These are phyloP conservation scores for Oreochromis aureus DNA, from an alignment of 2,113 vertebrate genomes.

Conservation along the genomic window DNA sequence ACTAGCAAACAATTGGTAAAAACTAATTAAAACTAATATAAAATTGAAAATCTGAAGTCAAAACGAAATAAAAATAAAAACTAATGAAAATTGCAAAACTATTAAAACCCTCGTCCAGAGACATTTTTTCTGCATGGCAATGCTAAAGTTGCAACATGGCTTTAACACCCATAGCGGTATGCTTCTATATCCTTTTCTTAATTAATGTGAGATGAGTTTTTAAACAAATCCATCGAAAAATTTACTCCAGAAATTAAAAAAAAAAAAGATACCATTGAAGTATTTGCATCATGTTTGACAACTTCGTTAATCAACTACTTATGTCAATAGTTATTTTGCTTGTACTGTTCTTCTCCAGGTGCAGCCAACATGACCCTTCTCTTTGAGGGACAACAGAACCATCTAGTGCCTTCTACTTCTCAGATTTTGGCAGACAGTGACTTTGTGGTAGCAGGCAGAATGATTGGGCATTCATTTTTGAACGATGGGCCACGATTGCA, in stretches of 20 bases:
- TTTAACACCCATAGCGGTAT: too few relatives aligned
- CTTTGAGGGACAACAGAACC: background rate
- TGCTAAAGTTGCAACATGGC: too few relatives aligned
- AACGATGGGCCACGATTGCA: accelerated
- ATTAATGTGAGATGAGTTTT: background rate
- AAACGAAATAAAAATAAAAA: too few relatives aligned
- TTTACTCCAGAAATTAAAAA: background rate
- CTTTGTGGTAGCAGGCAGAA: background rate
- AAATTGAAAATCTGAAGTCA: too few relatives aligned
- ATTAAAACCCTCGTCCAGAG: too few relatives aligned
- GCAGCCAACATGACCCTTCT: background rate
- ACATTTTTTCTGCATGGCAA: too few relatives aligned
- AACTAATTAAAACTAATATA: too few relatives aligned
- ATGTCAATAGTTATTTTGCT: background rate
- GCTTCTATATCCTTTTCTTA: background rate
- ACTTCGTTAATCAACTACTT: background rate
- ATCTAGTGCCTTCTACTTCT: background rate
- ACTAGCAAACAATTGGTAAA: too few relatives aligned
- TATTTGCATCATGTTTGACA: background rate
- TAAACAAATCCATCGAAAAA: too few relatives aligned
- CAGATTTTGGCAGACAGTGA: background rate
- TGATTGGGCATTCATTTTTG: background rate
- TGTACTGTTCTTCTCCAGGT: background rate
- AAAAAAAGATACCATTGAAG: background rate
- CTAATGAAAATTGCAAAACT: too few relatives aligned